Evolutionary conservation across 2,113 vertebrate genomes (phyloP), one percentile per base, ranked within the genome.

Genomic region (Gavialis gangeticus): DNA sequence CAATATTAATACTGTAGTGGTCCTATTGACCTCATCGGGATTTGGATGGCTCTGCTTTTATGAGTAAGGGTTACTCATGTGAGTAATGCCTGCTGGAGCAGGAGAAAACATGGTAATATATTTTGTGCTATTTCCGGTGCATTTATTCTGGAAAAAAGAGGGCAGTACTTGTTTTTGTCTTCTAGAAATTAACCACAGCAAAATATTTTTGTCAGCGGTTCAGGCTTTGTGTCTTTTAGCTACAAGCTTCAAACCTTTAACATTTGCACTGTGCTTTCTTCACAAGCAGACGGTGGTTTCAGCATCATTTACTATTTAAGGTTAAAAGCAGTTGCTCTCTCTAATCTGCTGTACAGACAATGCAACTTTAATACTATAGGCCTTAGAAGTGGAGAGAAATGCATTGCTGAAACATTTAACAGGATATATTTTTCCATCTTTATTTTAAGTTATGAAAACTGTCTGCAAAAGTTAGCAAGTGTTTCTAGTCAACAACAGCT

Each of bases 381-480:
- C 85, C 78, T 37, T 64, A 88, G 88, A 90, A 96, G 92, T 95
- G 91, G 97, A 90, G 95, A 93, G 89, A 97, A 96, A 87, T 91
- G 92, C 82, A 93, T 63, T 85, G 88, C 95, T 97, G 85, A 95
- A 97, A 95, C 88, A 71, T 95, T 95, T 95, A 95, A 89, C 67
- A 58, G 83, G 75, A 90, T 95, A 69, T 93, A 95, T 96, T 97
- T 97, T 95, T 94, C 90, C 85, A 92, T 95, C 90, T 95, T 96
- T 86, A 92, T 96, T 97, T 97, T 95, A 97, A 93, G 96, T 97
- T 95, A 96, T 75, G 82, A 97, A 97, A 97, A 97, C 96, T 97
- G 96, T 84, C 97, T 97, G 84, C 89, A 90, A 97, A 97, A 97
- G 83, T 95, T 88, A 91, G 80, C 83, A 91, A 95, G 93, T 95